Percentiles rank a stretch among this genome's conserved stretches.
Evolutionary conservation across 2,888 invertebrate genomes (phyloP).

Genomic region (Acutogordius australiensis): DNA sequence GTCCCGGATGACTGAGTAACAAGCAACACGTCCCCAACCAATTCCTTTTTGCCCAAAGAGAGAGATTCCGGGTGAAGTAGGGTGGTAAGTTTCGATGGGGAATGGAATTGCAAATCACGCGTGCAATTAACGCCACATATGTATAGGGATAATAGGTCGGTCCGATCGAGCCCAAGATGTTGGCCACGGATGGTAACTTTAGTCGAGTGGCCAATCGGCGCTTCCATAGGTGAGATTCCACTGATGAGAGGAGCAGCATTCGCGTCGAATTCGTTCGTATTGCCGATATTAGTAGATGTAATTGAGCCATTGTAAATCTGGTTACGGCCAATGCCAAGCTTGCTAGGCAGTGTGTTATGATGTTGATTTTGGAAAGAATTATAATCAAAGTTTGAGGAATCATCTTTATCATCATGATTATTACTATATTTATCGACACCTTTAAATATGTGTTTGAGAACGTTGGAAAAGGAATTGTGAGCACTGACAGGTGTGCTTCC

Average conservation of each 20-base stretch:
- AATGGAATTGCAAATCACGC: slow-evolving; percentile 13
- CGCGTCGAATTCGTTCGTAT: neutral
- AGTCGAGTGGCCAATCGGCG: slow-evolving; percentile 18
- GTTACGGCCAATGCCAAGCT: neutral
- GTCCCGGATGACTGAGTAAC: neutral
- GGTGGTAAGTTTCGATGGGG: neutral
- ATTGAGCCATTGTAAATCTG: neutral
- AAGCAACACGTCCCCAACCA: neutral
- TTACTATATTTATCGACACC: neutral
- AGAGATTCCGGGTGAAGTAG: neutral
- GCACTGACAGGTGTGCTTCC: neutral
- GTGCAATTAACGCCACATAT: slow-evolving; percentile 22
- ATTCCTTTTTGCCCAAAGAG: neutral
- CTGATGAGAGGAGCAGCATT: neutral
- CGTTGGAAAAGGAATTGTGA: neutral
- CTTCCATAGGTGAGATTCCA: slow-evolving; percentile 8
- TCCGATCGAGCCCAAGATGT: slow-evolving; percentile 20
- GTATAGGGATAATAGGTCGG: slow-evolving; percentile 20
- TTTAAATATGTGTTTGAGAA: neutral
- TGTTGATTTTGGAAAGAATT: no score
- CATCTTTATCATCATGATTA: neutral
- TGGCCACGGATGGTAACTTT: slow-evolving; percentile 20
- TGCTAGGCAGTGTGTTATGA: neutral
- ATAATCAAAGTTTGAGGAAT: neutral
- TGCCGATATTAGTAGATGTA: neutral